Base-by-base conservation (phyloP, 2,888 invertebrate species). In the Nemotelus nigrinus region DNA sequence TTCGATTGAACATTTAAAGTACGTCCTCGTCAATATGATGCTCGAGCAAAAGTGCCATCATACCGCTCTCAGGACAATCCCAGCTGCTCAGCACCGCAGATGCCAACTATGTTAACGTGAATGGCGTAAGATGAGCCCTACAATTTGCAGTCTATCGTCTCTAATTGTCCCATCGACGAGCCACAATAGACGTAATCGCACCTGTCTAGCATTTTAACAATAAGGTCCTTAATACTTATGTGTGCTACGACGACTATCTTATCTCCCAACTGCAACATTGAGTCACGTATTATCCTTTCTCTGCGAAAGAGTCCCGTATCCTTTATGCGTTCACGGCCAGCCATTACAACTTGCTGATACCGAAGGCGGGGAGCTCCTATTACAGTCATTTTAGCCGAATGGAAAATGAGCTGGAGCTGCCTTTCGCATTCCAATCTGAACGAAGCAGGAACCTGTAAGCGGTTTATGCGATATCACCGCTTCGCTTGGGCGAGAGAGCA, bases 181-280 rank as follows among this genome's bases (percentile, higher is more conserved):
- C 55, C 71, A 71, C 55, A 71, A 55, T 71, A 71, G 55, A 55
- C 71, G 53, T 44, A 71, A 71, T 55, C 71, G 71, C 55, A 71
- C 71, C 53, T 71, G 71, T 71, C 55, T 71, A n/a, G 53, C 55
- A 71, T 71, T 53, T 71, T 55, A 71, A 71, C 71, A 71, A 71
- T 57, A 44, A 71, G 57, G 8, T 71, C 71, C 71, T 53, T 65
- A 47, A 44, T 65, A 47, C 65, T 65, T 47, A 7, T 47, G 47
- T 65, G 8, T n/a, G 45, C 8, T 3, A 10, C 57, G 55, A 57
- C 0, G 45, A 45, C 55, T 55, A 55, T 71, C 71, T 71, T 71
- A 71, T 71, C 55, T 25, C 41, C 41, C 41, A 43, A 2, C 55
- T 55, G 71, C 45, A n/a, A 71, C 55, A 55, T 71, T 55, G 55